Conservation (phyloP, 2,113 vertebrate species). For the Cariama cristata region DNA sequence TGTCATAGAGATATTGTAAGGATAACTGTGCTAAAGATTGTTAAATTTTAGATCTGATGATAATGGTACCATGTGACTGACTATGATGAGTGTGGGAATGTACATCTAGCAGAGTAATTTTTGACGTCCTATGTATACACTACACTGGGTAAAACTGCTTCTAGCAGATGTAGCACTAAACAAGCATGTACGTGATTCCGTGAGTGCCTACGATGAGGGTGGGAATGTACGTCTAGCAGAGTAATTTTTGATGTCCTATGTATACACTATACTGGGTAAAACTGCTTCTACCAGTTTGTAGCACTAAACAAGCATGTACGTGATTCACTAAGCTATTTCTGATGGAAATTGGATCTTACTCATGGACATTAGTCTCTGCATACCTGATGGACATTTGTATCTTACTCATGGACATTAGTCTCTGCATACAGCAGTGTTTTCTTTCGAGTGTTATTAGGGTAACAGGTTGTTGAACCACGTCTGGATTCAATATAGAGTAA, state of each 20-base stretch:
- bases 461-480: background rate
- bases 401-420: background rate
- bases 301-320: background rate
- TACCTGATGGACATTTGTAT: background rate
- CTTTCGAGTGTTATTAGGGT: background rate
- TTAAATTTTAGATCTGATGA: background rate
- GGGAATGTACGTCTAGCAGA: background rate
- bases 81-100: background rate
- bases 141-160: background rate
- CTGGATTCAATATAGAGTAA: constrained; percentile 32
- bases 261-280: background rate
- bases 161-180: background rate
- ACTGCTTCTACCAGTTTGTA: background rate
- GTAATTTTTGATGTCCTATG: background rate
- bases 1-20: background rate
- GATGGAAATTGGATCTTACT: background rate
- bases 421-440: background rate
- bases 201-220: background rate
- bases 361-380: background rate
- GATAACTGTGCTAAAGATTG: background rate
- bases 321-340: background rate
- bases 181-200: background rate
- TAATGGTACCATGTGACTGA: background rate
- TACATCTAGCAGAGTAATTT: background rate
- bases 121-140: background rate